phyloP scores from a whole-genome alignment of 2,113 vertebrate genomes.

The Oreotrochilus melanogaster region DNA sequence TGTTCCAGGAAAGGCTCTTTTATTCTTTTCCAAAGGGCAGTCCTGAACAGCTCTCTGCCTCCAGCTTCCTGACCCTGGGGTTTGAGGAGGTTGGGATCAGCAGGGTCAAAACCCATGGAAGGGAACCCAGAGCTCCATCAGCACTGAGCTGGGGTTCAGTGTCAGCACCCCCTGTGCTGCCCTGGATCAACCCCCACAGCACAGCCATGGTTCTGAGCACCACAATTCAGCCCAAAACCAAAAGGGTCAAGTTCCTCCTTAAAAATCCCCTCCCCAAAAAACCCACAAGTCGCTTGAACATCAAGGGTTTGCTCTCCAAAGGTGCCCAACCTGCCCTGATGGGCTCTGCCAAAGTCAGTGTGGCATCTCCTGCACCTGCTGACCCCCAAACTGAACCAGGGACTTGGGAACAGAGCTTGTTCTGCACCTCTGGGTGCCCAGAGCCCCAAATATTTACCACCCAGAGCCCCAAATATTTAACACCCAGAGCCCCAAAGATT shows the following conservation, averaged over 20 bases:
- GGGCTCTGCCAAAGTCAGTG: not conserved
- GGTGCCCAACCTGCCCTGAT: not conserved
- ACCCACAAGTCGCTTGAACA: not conserved
- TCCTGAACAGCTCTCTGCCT: not conserved
- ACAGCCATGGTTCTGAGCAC: no score
- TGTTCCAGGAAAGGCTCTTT: conserved; percentile 31
- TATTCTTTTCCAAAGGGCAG: not conserved
- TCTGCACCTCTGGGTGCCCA: not conserved
- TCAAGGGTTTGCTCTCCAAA: not conserved
- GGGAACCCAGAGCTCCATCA: not conserved
- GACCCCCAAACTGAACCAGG: not conserved
- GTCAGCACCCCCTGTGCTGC: no score
- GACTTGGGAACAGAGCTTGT: not conserved
- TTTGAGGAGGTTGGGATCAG: rapidly evolving
- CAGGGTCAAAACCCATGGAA: rapidly evolving
- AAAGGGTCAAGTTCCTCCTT: rapidly evolving
- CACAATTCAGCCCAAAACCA: rapidly evolving
- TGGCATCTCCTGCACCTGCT: not conserved
- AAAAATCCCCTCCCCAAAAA: no score
- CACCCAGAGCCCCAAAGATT: no score
- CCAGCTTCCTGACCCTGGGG: not conserved
- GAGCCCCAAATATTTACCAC: not conserved
- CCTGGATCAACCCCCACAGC: rapidly evolving
- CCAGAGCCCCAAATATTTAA: no score
- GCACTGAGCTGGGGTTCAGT: not conserved